A percentile compares a stretch with the other conserved stretches of the same genome.
These are phyloP conservation scores for Panagrolaimus sp. DNA, from an alignment of 1,140 invertebrate genomes.

Conservation along the genomic window DNA sequence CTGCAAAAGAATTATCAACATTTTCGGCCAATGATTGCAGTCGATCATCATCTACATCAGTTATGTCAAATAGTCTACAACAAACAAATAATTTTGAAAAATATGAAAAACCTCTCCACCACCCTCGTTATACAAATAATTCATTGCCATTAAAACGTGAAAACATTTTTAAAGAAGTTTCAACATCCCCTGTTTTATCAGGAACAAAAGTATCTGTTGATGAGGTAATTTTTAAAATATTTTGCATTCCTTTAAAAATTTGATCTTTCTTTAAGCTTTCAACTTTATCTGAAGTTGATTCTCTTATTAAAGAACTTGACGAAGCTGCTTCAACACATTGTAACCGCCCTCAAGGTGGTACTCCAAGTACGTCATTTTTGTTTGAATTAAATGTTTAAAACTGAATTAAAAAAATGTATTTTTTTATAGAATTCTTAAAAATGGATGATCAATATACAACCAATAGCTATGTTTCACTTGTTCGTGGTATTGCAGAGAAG, in stretches of 20 bases:
- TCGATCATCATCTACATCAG: too few relatives aligned
- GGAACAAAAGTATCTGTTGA: too few relatives aligned
- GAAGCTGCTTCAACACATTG: background rate
- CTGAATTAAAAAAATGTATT: too few relatives aligned
- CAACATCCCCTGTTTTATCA: too few relatives aligned
- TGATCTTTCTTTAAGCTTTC: background rate
- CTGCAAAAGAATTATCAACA: conserved; percentile 4
- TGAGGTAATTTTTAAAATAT: too few relatives aligned
- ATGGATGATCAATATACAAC: conserved; percentile 8
- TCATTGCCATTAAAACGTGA: too few relatives aligned
- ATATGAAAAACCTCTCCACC: too few relatives aligned
- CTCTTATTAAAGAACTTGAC: conserved; percentile 5
- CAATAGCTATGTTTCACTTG: background rate
- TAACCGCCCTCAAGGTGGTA: background rate
- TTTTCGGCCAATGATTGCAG: conserved; percentile 4
- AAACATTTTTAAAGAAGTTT: too few relatives aligned
- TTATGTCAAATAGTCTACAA: background rate
- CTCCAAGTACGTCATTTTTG: conserved; percentile 2
- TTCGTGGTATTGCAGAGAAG: background rate
- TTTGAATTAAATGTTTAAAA: too few relatives aligned
- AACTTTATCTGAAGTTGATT: background rate
- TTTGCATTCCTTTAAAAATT: too few relatives aligned
- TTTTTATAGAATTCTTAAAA: too few relatives aligned
- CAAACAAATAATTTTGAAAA: background rate
- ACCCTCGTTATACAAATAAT: too few relatives aligned